Percentiles rank a stretch among this genome's conserved stretches.
Evolutionary conservation across 2,888 invertebrate genomes (phyloP).

Genomic region (Pyralis farinalis): DNA sequence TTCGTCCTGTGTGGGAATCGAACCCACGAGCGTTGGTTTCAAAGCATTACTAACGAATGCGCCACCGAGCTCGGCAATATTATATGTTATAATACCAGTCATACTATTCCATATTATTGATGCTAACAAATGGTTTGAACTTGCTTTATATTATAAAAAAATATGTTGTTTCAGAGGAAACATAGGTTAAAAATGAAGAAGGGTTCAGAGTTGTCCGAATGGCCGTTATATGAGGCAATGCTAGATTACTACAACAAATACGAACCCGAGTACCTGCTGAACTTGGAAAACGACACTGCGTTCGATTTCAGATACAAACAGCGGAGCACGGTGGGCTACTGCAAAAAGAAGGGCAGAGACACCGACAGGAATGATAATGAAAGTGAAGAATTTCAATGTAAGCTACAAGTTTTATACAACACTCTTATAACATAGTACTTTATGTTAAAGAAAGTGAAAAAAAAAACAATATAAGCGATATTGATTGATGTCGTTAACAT

Average conservation of each 20-base stretch:
- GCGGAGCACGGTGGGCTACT: conserved; percentile 28
- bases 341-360: conserved; percentile 21
- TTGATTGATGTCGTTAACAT: no score
- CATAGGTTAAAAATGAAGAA: conserved; percentile 53
- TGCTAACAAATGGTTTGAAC: no score
- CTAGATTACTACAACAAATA: conserved; percentile 45
- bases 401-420: conserved; percentile 30
- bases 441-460: no score
- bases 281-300: conserved; percentile 41
- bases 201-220: conserved; percentile 38
- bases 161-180: conserved; percentile 48
- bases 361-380: conserved; percentile 36
- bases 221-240: conserved; percentile 58
- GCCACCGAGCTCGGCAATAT: no score
- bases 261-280: conserved; percentile 44
- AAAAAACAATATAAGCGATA: no score
- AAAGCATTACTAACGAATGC: no score
- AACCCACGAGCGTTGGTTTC: no score
- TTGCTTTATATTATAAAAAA: no score
- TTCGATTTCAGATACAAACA: conserved; percentile 25
- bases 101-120: no score
- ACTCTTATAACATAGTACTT: no score
- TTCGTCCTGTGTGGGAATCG: no score
- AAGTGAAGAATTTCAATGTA: conserved; percentile 60
- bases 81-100: no score